Evolutionary conservation across 2,797 vertebrate genomes (phyloP), one percentile per base, ranked within the genome.

Genomic region (Eleutherodactylus coqui): DNA sequence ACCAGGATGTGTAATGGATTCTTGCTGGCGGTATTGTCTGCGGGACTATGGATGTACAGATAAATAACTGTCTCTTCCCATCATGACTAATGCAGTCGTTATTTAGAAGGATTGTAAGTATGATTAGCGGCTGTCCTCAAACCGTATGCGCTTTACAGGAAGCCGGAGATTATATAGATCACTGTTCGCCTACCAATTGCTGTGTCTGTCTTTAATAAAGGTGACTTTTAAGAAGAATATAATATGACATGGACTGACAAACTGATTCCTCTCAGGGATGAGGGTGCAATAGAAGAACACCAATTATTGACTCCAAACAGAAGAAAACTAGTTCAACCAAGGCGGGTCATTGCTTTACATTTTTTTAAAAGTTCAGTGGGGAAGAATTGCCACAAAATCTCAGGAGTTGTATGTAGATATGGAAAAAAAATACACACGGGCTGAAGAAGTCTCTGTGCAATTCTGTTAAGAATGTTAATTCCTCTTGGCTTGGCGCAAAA

Each of bases 11-110:
- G 53, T 60, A 53, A 85, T 80, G 36, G 83, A 51, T 60, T 53
- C 79, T 41, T 0, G 76, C 51, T 55, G 27, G 4, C 29, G 29
- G 41, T 70, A 55, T 69, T 51, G 34, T 77, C 27, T 77, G 14
- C n/a, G 17, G 49, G 45, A 73, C 60, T 32, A 45, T 16, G 45
- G 62, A n/a, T 41, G 13, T 53, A 80, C 41, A 70, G 72, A 85
- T 34, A 73, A 51, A 85, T 34, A 8, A 29, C 27, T 11, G 27
- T 60, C 53, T 60, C 32, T n/a, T 51, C 64, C 45, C 7, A 27
- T 62, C 53, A n/a, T 78, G 83, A 85, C 62, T 69, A 51, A 85
- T 69, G 38, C 16, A 60, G 34, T 47, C 13, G 29, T 84, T 83
- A 58, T 78, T 85, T 55, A 58, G 34, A 58, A 79, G 32, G 45